Evolutionary conservation across 1,140 invertebrate species (phyloP).

Genomic region (Littorina saxatilis): DNA sequence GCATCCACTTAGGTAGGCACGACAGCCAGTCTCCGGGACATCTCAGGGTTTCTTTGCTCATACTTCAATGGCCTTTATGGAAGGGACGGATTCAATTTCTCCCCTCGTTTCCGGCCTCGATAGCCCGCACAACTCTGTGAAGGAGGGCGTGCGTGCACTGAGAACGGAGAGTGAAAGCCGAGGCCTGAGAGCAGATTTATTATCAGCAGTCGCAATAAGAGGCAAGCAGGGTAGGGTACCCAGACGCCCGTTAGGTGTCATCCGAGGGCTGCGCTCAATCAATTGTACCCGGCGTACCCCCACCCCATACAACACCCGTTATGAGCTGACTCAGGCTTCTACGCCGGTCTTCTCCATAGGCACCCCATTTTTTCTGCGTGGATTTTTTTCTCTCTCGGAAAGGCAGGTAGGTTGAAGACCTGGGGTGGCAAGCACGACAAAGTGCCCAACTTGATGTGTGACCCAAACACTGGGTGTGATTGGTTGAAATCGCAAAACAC

Average conservation of each 20-base stretch:
- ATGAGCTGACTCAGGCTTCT: not conserved
- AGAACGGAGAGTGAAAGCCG: not conserved
- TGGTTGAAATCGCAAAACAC: too few relatives aligned
- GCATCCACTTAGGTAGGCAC: not conserved
- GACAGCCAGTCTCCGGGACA: conserved; percentile 8
- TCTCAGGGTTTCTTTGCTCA: not conserved
- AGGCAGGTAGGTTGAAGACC: not conserved
- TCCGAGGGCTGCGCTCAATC: not conserved
- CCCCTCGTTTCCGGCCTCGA: not conserved
- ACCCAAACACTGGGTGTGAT: too few relatives aligned
- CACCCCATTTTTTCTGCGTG: too few relatives aligned
- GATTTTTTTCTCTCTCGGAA: not conserved
- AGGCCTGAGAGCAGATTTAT: not conserved
- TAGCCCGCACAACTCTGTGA: not conserved
- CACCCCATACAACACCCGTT: not conserved
- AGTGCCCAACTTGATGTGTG: too few relatives aligned
- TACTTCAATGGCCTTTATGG: not conserved
- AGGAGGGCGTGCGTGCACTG: not conserved
- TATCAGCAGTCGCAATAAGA: conserved; percentile 22
- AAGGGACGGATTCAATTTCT: not conserved
- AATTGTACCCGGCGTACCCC: not conserved
- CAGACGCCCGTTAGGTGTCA: conserved; percentile 26
- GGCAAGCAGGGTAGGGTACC: conserved; percentile 20
- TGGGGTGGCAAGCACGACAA: not conserved
- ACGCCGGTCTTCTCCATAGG: too few relatives aligned